Conservation (phyloP, 2,113 vertebrate genomes). For the Prochilodus magdalenae region DNA sequence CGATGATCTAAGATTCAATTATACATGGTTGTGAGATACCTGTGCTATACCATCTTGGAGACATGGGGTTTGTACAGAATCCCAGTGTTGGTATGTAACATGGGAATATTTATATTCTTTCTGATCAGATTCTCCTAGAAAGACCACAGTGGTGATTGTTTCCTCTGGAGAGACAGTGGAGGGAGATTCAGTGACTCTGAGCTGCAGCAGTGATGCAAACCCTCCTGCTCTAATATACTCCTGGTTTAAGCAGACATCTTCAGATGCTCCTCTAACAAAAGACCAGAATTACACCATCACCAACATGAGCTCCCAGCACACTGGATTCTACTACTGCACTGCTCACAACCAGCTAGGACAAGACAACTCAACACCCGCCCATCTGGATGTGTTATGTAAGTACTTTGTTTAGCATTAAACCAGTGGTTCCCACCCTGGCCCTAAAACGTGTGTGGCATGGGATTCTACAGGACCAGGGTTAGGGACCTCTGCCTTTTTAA, state of each 20-base stretch:
- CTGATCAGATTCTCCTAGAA: too few species aligned
- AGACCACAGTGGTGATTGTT: constrained; percentile 3
- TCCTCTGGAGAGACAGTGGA: constrained; percentile 16
- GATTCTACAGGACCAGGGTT: too few species aligned
- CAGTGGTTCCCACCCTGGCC: too few species aligned
- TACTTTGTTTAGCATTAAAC: background rate
- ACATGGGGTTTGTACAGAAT: too few species aligned
- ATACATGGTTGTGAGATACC: too few species aligned
- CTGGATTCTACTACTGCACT: constrained; percentile 45
- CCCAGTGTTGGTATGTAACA: too few species aligned
- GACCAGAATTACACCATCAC: constrained; percentile 25
- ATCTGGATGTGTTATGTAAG: constrained; percentile 37
- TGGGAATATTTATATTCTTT: too few species aligned
- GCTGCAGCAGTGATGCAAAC: constrained; percentile 50
- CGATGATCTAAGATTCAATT: background rate
- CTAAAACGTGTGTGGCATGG: too few species aligned
- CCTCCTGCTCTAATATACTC: constrained; percentile 33
- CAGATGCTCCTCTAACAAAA: constrained; percentile 20
- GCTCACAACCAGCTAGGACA: constrained; percentile 34
- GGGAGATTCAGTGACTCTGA: constrained; percentile 43
- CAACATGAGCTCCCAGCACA: constrained; percentile 32
- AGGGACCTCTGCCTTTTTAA: too few species aligned
- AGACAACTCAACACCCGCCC: background rate
- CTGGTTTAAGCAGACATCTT: constrained; percentile 32
- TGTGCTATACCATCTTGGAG: too few species aligned